Percentiles rank a stretch among this genome's conserved stretches.
Conservation (phyloP, 2,797 vertebrate species). For the Simalia tracyae region DNA sequence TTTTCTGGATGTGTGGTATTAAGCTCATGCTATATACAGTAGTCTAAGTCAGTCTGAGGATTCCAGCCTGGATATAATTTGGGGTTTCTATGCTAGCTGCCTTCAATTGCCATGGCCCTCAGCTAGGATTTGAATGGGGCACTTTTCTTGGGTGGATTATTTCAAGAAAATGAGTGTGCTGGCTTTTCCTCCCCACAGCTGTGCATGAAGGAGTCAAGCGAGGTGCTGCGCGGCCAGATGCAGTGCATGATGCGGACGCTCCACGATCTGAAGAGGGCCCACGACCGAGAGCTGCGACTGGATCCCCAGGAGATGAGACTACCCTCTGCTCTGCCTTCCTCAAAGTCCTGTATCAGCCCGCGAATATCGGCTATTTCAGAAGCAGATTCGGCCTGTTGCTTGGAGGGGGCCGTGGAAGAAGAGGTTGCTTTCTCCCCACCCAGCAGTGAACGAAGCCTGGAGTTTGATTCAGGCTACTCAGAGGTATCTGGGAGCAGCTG, state of each 20-base stretch:
- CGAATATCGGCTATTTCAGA: slow-evolving; percentile 81
- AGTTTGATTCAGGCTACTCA: slow-evolving; percentile 93
- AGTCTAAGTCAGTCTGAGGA: background rate
- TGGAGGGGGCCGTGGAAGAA: slow-evolving; percentile 80
- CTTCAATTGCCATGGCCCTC: background rate
- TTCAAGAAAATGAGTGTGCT: background rate
- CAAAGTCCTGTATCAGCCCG: slow-evolving; percentile 70
- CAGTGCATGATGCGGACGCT: slow-evolving; percentile 79
- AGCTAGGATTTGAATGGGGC: background rate
- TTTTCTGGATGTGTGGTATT: background rate
- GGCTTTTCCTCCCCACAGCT: slow-evolving; percentile 71
- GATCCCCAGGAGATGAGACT: slow-evolving; percentile 66
- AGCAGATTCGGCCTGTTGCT: slow-evolving; percentile 87
- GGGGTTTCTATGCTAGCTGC: background rate
- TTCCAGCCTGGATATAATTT: background rate
- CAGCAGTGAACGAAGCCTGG: slow-evolving; percentile 85
- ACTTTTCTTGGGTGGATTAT: background rate
- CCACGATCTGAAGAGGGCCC: slow-evolving; percentile 78
- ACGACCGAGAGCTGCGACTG: slow-evolving; percentile 64
- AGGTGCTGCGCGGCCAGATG: slow-evolving; percentile 78
- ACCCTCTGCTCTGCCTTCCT: slow-evolving; percentile 41
- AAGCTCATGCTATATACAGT: background rate
- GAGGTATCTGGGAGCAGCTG: slow-evolving; percentile 86
- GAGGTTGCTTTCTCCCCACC: slow-evolving; percentile 75
- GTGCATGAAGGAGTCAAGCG: slow-evolving; percentile 80